Base-by-base conservation (phyloP, 2,888 invertebrate genomes). In the Torymus texanus region DNA sequence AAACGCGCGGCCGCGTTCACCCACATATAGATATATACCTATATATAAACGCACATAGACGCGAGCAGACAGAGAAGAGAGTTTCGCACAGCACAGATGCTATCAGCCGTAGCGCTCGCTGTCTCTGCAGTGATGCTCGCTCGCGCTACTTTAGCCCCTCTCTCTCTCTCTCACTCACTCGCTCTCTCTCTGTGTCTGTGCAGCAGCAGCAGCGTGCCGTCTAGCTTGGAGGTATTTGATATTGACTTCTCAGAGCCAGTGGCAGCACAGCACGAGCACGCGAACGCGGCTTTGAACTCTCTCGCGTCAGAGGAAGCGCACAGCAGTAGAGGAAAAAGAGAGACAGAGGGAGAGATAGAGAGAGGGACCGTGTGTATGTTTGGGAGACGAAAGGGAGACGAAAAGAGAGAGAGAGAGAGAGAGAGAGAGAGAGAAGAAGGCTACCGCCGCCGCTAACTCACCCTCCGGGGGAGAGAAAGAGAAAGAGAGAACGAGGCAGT, bases 171-270 rank as follows among this genome's bases (percentile, higher is more conserved):
- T 16, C 21, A 62, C 18, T 68, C 18, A 2, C 24, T 24, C 51
- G 18, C 16, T 24, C 51, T 11, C 21, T 51, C 16, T 50, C 58
- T 50, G 41, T 50, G 14, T 18, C n/a, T 16, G 24, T 56, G 55
- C 63, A 53, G 51, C 50, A 8, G 13, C 29, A 21, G 81, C 81
- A 80, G 80, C 83, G 81, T 83, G 84, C 86, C 86, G 87, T 86
- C 86, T 88, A 88, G 87, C 89, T 89, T 84, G 84, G 87, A 89
- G 89, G 89, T 90, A 90, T 89, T 90, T 90, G 89, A 88, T 89
- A 90, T 90, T 89, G 89, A 90, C 89, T 89, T 89, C 88, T 88
- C 88, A 75, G 86, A 87, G 86, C 88, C 88, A 75, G 86, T 87
- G 86, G 86, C 59, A 56, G 56, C 55, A 21, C 59, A 53, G 53